These are phyloP conservation scores for Pterocles orientalis DNA, from an alignment of 2,113 vertebrate genomes.

Conservation along the genomic window DNA sequence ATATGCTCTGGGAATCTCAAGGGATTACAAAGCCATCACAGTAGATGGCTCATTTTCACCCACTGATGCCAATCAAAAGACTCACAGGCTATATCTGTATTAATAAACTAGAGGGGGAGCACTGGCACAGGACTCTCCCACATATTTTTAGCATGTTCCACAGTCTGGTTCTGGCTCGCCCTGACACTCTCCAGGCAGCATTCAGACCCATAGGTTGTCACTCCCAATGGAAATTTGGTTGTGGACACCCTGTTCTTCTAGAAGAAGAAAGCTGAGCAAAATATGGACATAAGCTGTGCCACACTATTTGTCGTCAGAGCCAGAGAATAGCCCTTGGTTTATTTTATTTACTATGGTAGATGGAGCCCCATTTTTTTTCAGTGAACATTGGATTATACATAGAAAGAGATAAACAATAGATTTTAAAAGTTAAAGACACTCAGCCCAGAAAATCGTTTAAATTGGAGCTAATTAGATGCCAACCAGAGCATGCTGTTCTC, in stretches of 20 bases:
- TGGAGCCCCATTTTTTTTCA: not conserved
- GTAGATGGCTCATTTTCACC: conserved; percentile 57
- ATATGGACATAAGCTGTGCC: not conserved
- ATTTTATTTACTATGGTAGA: not conserved
- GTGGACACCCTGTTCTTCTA: not conserved
- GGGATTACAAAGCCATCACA: not conserved
- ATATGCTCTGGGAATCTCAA: conserved; percentile 9
- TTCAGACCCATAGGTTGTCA: not conserved
- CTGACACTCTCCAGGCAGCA: not conserved
- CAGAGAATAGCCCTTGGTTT: not conserved
- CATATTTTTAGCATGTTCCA: not conserved
- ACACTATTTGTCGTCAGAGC: not conserved
- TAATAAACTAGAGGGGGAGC: not conserved
- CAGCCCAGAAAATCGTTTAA: not conserved
- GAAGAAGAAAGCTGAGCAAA: not conserved
- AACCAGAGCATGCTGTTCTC: not conserved
- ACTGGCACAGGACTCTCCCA: not conserved
- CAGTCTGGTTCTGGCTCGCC: not conserved
- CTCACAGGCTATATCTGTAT: not conserved
- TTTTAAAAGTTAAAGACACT: not conserved
- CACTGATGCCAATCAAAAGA: not conserved
- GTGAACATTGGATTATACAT: not conserved
- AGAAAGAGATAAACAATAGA: not conserved
- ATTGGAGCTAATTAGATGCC: not conserved
- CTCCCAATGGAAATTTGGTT: not conserved